Percentiles rank a stretch among this genome's conserved stretches.
These are phyloP conservation scores for Zosterops hypoxanthus DNA, from an alignment of 2,113 vertebrate genomes.

Conservation along the genomic window DNA sequence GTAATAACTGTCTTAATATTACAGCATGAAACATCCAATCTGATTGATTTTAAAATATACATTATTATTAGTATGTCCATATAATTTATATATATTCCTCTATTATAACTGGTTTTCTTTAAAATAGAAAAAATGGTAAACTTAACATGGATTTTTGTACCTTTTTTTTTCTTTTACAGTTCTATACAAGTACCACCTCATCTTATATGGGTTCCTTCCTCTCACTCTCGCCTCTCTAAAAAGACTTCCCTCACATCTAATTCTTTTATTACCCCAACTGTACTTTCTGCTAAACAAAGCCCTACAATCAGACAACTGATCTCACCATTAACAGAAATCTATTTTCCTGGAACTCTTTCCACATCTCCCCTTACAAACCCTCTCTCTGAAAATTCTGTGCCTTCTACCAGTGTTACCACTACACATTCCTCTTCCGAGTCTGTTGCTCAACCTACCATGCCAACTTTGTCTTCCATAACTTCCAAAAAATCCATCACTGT, in stretches of 20 bases:
- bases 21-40: not conserved
- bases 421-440: not conserved
- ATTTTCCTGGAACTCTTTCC: not conserved
- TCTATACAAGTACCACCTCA: constrained; percentile 32
- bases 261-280: not conserved
- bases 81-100: not conserved
- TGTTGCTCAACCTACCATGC: not conserved
- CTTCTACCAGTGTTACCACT: not conserved
- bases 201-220: constrained; percentile 36
- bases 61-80: not conserved
- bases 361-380: not conserved
- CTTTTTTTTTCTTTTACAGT: constrained; percentile 27
- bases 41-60: not conserved
- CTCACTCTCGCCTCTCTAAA: not conserved
- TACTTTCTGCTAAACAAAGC: not conserved
- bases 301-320: not conserved
- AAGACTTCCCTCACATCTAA: not conserved
- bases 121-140: not conserved
- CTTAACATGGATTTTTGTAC: not conserved
- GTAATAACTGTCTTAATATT: not conserved
- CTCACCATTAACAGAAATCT: not conserved
- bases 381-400: not conserved
- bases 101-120: not conserved
- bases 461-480: not conserved
- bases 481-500: not conserved